phyloP scores from a whole-genome alignment of 2,113 vertebrate species.

The Pangasianodon gigas region DNA sequence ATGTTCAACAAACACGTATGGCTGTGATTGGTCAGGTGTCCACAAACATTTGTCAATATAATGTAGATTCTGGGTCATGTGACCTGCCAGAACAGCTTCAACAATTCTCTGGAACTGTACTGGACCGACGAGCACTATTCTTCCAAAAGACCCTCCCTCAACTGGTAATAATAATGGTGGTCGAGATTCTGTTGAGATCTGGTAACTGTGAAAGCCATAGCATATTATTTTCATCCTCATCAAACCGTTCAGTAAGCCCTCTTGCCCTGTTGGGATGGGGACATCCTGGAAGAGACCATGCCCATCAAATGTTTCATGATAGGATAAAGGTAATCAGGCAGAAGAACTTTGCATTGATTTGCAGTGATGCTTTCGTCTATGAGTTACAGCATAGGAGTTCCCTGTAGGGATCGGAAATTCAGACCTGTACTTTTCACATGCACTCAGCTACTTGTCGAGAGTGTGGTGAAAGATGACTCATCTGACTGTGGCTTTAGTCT shows the following conservation, averaged over 20 bases:
- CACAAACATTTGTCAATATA: background rate
- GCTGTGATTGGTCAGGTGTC: background rate
- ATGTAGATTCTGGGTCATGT: background rate
- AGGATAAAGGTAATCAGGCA: background rate
- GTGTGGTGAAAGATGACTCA: background rate
- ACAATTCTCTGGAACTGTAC: background rate
- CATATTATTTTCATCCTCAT: background rate
- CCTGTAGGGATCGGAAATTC: background rate
- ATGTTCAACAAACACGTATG: background rate
- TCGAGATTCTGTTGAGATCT: background rate
- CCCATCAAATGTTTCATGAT: background rate
- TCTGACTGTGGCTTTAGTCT: background rate
- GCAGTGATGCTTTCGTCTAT: background rate
- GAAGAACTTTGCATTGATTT: background rate
- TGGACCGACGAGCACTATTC: background rate
- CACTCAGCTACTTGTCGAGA: background rate
- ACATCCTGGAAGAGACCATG: background rate
- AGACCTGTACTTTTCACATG: background rate
- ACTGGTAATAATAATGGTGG: background rate
- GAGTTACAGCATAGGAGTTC: background rate
- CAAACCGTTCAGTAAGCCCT: background rate
- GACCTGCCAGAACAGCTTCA: background rate
- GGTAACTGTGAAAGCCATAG: background rate
- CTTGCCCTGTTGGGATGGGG: background rate
- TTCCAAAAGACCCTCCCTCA: background rate